These are phyloP conservation scores for Nebria salina DNA, from an alignment of 2,888 invertebrate species.

Conservation along the genomic window DNA sequence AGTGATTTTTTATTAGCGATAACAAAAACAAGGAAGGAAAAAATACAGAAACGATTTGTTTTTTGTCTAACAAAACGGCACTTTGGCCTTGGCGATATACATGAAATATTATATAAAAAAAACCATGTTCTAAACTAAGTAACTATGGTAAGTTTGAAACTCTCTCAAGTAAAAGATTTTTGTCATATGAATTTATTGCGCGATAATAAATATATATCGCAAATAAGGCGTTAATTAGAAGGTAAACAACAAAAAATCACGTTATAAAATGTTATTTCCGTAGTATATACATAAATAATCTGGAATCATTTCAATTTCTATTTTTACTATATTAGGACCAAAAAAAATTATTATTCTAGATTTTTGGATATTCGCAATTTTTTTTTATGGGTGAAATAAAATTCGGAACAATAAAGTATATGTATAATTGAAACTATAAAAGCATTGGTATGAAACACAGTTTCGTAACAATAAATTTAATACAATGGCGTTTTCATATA, in stretches of 20 bases:
- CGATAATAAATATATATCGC: neutral
- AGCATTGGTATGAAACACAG: neutral
- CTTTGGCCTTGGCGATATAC: constrained; percentile 24
- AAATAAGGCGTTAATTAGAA: neutral
- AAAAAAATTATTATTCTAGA: too few species aligned
- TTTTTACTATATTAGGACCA: neutral
- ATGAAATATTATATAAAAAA: neutral
- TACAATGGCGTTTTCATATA: neutral
- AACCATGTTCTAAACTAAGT: constrained; percentile 18
- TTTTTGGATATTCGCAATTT: too few species aligned
- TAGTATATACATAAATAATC: neutral
- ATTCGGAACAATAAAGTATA: neutral
- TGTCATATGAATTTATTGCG: neutral
- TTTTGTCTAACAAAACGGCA: constrained; percentile 24
- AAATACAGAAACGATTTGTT: neutral
- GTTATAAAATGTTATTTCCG: neutral
- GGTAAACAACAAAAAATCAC: neutral
- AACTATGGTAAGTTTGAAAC: neutral
- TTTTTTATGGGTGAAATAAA: too few species aligned
- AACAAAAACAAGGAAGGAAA: constrained; percentile 18
- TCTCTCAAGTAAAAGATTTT: too few species aligned
- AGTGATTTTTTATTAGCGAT: neutral
- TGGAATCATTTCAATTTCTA: neutral
- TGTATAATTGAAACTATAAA: neutral
- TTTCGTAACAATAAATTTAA: constrained; percentile 1